phyloP scores from a whole-genome alignment of 2,888 invertebrate species.

The Callinectes sapidus region DNA sequence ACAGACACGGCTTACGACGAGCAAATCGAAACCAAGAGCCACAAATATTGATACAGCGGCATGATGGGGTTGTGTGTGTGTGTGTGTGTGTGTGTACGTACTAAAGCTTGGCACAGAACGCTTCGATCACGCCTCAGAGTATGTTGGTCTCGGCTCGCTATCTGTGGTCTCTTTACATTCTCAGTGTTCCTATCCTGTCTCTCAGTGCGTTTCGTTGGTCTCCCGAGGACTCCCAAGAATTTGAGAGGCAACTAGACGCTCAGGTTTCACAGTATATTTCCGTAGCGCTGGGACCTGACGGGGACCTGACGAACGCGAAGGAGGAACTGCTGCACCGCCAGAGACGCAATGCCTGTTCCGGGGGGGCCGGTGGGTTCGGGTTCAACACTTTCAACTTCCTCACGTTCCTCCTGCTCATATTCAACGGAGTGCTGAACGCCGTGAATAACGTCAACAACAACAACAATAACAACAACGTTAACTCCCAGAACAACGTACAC shows the following conservation, averaged over 20 bases:
- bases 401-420: constrained; percentile 63
- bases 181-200: neutral
- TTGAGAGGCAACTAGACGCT: constrained; percentile 16
- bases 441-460: constrained; percentile 66
- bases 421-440: constrained; percentile 64
- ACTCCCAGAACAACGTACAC: constrained; percentile 63
- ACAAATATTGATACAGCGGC: neutral
- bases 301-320: neutral
- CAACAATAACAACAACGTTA: constrained; percentile 60
- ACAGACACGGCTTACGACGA: neutral
- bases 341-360: neutral
- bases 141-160: neutral
- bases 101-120: neutral
- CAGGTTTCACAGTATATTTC: constrained; percentile 11
- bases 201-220: constrained; percentile 20
- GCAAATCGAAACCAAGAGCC: neutral
- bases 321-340: constrained; percentile 28
- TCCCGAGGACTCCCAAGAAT: neutral
- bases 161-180: neutral
- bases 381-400: constrained; percentile 66
- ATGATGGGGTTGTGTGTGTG: neutral
- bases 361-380: constrained; percentile 46
- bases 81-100: neutral
- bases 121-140: neutral
- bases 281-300: neutral